Evolutionary conservation across 2,888 invertebrate genomes (phyloP), one percentile per base, ranked within the genome.

Genomic region (Caenorhabditis sulstoni): DNA sequence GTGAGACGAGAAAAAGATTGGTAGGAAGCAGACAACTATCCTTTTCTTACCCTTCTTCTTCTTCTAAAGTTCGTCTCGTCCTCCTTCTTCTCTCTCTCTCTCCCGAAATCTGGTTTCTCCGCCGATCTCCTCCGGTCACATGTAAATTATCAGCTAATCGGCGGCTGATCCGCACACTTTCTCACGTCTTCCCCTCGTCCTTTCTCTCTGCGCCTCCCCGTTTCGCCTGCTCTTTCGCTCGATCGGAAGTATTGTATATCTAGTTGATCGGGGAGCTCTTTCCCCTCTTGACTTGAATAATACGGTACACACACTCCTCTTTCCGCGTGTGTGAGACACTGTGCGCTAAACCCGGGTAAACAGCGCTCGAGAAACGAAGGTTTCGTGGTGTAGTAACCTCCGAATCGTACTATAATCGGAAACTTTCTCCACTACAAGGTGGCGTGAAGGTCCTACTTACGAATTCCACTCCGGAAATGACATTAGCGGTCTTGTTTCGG

Each of bases 281-380:
- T 37, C 52, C 23, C 62, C 71, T 71, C 71, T 71, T 64, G 71
- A 71, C 71, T 71, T 71, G 62, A 71, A 71, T 64, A 64, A 71
- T 71, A 64, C 64, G 41, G 64, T 64, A 71, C 71, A 71, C 71
- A 70, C 58, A 29, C 29, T 29, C 29, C 7, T 29, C 29, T 29
- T 29, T 29, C 29, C 29, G 29, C 29, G 29, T 29, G 29, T 44
- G 44, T 41, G 41, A 47, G 58, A 70, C 47, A 62, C 57, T 39
- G 55, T 71, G 62, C 71, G 71, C 71, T 71, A 71, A 71, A 71
- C 71, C 71, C 71, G n/a, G 64, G 71, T 71, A 71, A 71, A 71
- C 71, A 71, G n/a, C 23, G 22, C 23, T 52, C 23, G 23, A 41
- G 58, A 53, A 45, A 11, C 4, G 52, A 52, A 7, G 29, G 29